Evolutionary conservation across 1,140 invertebrate genomes (phyloP).

Genomic region (Neomicropteryx cornuta): DNA sequence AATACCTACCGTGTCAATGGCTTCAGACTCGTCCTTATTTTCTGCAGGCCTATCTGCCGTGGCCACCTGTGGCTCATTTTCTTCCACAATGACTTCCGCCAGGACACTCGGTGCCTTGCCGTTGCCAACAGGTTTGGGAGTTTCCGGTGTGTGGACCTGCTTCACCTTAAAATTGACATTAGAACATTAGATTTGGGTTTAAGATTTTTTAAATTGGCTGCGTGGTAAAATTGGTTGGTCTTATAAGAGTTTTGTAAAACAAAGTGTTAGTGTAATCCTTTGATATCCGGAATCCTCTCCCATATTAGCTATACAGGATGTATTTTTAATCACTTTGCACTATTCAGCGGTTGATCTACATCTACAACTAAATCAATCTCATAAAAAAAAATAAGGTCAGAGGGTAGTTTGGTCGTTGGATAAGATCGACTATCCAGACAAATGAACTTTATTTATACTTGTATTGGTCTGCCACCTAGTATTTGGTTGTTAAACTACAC

Average conservation of each 20-base stretch:
- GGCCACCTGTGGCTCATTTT: background rate
- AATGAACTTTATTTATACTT: too few relatives aligned
- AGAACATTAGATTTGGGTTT: constrained; percentile 5
- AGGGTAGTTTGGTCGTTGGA: too few relatives aligned
- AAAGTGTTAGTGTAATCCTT: background rate
- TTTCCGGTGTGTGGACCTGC: constrained; percentile 14
- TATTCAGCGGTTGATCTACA: too few relatives aligned
- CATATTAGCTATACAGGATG: background rate
- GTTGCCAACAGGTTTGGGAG: constrained; percentile 10
- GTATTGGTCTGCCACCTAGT: too few relatives aligned
- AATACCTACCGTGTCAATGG: constrained; percentile 8
- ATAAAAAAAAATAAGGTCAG: too few relatives aligned
- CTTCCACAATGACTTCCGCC: too few relatives aligned
- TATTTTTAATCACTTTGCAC: background rate
- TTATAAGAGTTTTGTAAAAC: background rate
- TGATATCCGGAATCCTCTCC: background rate
- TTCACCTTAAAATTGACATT: constrained; percentile 12
- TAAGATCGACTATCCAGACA: too few relatives aligned
- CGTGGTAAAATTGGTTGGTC: background rate
- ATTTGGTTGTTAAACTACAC: too few relatives aligned
- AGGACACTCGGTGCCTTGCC: constrained; percentile 8
- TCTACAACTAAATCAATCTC: too few relatives aligned
- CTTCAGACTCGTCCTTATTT: constrained; percentile 6
- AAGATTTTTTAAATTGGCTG: background rate
- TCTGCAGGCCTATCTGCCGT: constrained; percentile 1